Percentiles rank a stretch among this genome's conserved stretches.
These are phyloP conservation scores for Tricholaema leucomelas DNA, from an alignment of 2,113 vertebrate species.

Conservation along the genomic window DNA sequence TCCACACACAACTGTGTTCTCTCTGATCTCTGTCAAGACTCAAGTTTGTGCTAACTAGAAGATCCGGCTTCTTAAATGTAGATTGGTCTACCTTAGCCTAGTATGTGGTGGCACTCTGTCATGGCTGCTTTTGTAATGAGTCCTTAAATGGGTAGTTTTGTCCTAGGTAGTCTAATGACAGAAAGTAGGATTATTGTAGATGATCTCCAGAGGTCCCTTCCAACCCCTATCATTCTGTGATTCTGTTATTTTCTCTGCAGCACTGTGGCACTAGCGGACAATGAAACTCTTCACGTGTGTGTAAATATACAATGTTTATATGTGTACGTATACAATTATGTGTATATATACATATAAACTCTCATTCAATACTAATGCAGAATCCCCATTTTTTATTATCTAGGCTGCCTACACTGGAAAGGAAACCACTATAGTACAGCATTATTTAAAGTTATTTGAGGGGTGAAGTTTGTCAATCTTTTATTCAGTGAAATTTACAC, in stretches of 20 bases:
- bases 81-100: neutral
- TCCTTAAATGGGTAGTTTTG: neutral
- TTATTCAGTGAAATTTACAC: neutral
- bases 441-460: neutral
- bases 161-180: neutral
- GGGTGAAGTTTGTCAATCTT: neutral
- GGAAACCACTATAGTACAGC: neutral
- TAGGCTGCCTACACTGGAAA: neutral
- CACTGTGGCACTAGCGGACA: neutral
- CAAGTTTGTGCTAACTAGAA: neutral
- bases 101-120: neutral
- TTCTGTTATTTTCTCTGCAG: neutral
- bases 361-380: neutral
- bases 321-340: too few relatives aligned
- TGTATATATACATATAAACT: neutral
- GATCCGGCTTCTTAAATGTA: neutral
- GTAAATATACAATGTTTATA: neutral
- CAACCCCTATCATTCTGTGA: too few relatives aligned
- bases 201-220: too few relatives aligned
- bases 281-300: neutral
- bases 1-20: neutral
- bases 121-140: fast-evolving
- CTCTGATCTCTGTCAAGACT: neutral
- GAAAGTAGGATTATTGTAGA: neutral
- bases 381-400: neutral